Conservation (phyloP, 2,888 invertebrate species). For the Nomada ruficornis region DNA sequence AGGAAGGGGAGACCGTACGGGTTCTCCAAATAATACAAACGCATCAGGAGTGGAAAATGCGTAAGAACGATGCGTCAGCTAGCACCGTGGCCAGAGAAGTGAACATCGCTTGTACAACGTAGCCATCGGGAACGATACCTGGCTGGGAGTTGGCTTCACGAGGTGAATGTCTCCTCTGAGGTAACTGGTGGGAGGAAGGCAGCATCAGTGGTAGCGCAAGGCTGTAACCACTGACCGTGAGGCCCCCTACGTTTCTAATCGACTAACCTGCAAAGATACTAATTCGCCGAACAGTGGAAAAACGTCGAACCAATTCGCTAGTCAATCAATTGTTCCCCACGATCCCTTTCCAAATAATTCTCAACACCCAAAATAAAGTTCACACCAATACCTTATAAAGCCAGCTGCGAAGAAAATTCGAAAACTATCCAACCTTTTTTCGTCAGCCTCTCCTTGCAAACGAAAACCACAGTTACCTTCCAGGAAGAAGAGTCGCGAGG, state of each 20-base stretch:
- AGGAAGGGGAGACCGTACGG: no score
- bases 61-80: conserved; percentile 8
- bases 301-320: no score
- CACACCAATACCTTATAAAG: no score
- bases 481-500: background rate
- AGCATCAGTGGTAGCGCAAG: conserved; percentile 52
- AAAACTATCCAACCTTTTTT: no score
- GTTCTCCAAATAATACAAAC: background rate
- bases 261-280: no score
- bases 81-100: conserved; percentile 43
- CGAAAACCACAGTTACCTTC: background rate
- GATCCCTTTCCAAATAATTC: no score
- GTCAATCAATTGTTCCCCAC: no score
- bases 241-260: background rate
- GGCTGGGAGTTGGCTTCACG: conserved; percentile 72
- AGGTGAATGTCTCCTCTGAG: conserved; percentile 80
- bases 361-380: no score
- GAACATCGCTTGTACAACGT: conserved; percentile 47
- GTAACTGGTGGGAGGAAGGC: conserved; percentile 69
- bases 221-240: conserved; percentile 8
- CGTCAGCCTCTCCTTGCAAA: background rate
- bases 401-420: no score
- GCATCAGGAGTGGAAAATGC: background rate
- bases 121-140: conserved; percentile 61
- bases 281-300: background rate